Percentiles rank a stretch among this genome's conserved stretches.
Conservation (phyloP, 1,140 invertebrate genomes). For the Dolichoris vasculosae region DNA sequence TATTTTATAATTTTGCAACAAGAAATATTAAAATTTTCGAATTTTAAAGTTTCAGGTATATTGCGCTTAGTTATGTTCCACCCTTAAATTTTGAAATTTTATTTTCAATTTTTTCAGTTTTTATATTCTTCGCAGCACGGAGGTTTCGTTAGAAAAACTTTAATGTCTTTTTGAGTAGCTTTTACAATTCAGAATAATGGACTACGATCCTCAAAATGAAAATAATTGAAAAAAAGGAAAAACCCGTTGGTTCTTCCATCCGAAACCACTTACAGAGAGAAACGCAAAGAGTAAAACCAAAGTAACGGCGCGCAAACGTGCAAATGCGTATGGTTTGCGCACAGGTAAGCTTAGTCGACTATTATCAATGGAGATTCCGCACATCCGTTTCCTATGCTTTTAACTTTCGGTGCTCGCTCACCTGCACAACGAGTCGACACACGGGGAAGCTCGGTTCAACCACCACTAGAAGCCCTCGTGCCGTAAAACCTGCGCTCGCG, state of each 20-base stretch:
- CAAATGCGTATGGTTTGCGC: not conserved
- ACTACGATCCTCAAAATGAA: not conserved
- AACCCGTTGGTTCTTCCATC: not conserved
- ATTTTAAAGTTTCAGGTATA: not conserved
- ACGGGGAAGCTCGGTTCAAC: constrained; percentile 50
- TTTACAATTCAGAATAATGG: not conserved
- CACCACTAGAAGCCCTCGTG: constrained; percentile 57
- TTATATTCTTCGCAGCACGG: not conserved
- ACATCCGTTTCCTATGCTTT: not conserved
- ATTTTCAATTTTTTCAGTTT: constrained; percentile 6
- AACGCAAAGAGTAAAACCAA: not conserved
- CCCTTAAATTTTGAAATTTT: not conserved
- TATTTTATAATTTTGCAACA: too few relatives aligned
- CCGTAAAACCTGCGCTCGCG: constrained; percentile 64
- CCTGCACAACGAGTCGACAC: constrained; percentile 24
- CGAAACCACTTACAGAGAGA: not conserved
- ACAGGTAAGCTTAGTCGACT: not conserved
- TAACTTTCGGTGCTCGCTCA: constrained; percentile 7
- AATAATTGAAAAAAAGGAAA: not conserved
- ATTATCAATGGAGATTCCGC: constrained; percentile 34
- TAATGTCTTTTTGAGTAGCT: not conserved
- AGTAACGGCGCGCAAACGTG: not conserved
- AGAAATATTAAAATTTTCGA: too few relatives aligned
- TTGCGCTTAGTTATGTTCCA: not conserved
- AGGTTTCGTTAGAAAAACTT: not conserved